Base-by-base conservation (phyloP, 1,140 invertebrate species). In the Bathynomus jamesi region DNA sequence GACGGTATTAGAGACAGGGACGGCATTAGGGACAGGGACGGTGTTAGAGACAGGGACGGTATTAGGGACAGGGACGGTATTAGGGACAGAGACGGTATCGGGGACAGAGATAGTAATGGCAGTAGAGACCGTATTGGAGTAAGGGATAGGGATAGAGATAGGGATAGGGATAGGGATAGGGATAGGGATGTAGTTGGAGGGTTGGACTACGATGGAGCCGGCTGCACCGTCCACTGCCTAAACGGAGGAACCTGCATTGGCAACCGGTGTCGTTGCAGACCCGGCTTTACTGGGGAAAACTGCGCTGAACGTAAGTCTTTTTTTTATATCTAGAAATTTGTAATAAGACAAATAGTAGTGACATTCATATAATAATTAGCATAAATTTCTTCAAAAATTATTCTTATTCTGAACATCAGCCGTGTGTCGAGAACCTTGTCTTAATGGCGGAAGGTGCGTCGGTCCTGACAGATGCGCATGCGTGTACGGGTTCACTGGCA, bases 391-490 rank as follows among this genome's bases (percentile, higher is more conserved):
- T 61, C 60, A 24, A n/a, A 24, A 25, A n/a, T n/a, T n/a, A n/a
- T n/a, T n/a, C n/a, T n/a, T n/a, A n/a, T n/a, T n/a, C n/a, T n/a
- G n/a, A n/a, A n/a, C n/a, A n/a, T 24, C 81, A 93, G 91, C 90
- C 4, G 87, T 92, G 64, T 95, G 93, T 79, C 84, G 85, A 53
- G 89, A 91, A 78, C 86, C 87, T 0, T 94, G 92, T 82, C 82
- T 90, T 66, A 93, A 94, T 82, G 91, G 91, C 31, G 92, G 92
- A 8, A 83, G 90, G 72, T 95, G 93, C 79, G 90, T 94, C 66
- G 91, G 91, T 4, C 89, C 90, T 3, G 89, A 94, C 82, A 83
- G 91, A 30, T 95, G 92, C 81, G 90, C 91, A 0, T 94, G 92
- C 80, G 86, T 91, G 40, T 93, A 93, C 80, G 93, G 93, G 0